Base-by-base conservation (phyloP, 2,888 invertebrate species). In the Acanthopleura granulata region DNA sequence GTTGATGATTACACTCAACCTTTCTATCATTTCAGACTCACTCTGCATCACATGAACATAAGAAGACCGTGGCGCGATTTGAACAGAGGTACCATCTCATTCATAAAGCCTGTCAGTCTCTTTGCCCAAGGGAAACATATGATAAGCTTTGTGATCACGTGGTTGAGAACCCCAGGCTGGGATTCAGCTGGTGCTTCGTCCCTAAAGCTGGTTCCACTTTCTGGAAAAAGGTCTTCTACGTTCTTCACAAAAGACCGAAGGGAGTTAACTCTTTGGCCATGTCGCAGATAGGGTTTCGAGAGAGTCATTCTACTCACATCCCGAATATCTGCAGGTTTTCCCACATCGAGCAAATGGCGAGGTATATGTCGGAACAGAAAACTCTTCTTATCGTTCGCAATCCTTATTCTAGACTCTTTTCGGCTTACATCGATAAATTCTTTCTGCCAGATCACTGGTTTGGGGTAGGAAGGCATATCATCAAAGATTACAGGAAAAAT, bases 141-240 rank as follows among this genome's bases (percentile, higher is more conserved):
- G 9, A 40, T 3, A 40, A 40, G 9, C 40, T 40, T 40, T 69
- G 69, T 27, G 12, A 27, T 69, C 71, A 71, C 49, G 40, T 49
- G 15, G 40, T 49, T 16, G 30, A 49, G 18, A 71, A 49, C 25
- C n/a, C 1, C 12, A 18, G 22, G n/a, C 49, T 49, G 14, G 27
- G n/a, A 1, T 4, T 71, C 50, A 49, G 71, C 27, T 49, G 49
- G 30, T 85, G 85, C 72, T 76, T 77, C 14, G 80, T 85, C 0
- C 83, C 81, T 0, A 85, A 85, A 66, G 82, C 79, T 4, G 85
- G 84, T 0, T 82, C 82, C 72, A 84, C 85, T 0, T 80, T 81
- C 62, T 85, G 83, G 83, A 79, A 80, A 25, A 73, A 82, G 14
- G 74, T 84, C 1, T 79, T 85, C 30, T 76, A 79, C n/a, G 14